Evolutionary conservation across 1,140 invertebrate genomes (phyloP).

Genomic region (Drosophila auraria): DNA sequence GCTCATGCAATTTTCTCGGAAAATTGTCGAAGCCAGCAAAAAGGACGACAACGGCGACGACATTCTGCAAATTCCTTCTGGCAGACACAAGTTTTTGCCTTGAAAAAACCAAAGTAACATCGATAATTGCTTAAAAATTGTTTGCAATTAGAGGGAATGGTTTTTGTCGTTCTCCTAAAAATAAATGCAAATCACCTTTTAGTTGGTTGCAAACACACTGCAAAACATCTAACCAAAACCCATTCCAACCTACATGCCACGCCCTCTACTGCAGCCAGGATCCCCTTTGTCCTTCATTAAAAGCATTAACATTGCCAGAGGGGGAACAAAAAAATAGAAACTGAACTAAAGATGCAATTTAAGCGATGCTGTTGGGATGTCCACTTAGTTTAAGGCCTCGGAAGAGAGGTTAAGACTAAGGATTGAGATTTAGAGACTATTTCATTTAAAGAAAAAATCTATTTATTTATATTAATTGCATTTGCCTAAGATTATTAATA

Average conservation of each 20-base stretch:
- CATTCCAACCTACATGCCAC: constrained; percentile 11
- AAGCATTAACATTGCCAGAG: constrained; percentile 71
- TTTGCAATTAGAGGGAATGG: constrained; percentile 23
- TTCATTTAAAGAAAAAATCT: not conserved
- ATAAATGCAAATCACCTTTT: constrained; percentile 61
- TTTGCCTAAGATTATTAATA: not conserved
- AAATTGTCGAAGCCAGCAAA: constrained; percentile 38
- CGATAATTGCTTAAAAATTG: constrained; percentile 49
- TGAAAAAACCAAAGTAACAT: constrained; percentile 47
- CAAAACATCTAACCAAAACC: constrained; percentile 1
- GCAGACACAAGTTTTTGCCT: constrained; percentile 39
- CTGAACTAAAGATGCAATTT: constrained; percentile 72
- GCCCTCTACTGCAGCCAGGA: constrained; percentile 15
- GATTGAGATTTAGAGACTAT: not conserved
- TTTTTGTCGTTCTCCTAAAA: constrained; percentile 34
- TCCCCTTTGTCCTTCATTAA: constrained; percentile 49
- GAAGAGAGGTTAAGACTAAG: not conserved
- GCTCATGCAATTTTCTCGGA: constrained; percentile 58
- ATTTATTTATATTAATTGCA: not conserved
- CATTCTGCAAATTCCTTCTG: constrained; percentile 50
- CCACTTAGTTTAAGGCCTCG: not conserved
- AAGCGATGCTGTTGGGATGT: constrained; percentile 36
- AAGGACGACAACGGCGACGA: constrained; percentile 18
- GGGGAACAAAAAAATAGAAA: constrained; percentile 29
- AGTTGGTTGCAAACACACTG: constrained; percentile 43